Evolutionary conservation across 2,113 vertebrate species (phyloP).

Genomic region (Agelaius phoeniceus): DNA sequence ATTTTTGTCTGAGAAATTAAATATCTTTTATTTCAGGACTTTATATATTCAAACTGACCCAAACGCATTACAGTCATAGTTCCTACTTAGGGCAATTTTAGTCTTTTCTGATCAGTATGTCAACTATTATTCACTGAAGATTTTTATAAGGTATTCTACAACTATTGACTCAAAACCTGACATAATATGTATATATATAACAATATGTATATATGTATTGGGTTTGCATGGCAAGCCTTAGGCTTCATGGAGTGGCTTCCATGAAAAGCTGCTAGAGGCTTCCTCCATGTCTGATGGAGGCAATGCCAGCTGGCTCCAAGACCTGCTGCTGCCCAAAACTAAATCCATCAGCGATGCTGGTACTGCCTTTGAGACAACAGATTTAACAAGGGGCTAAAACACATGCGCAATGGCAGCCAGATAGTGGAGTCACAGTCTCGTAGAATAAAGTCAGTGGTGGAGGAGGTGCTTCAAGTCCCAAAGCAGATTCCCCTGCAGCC

Average conservation of each 20-base stretch:
- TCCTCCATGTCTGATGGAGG: fast-evolving
- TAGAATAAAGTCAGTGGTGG: background rate
- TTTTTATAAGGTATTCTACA: background rate
- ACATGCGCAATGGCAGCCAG: background rate
- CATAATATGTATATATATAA: background rate
- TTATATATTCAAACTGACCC: background rate
- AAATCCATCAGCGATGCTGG: fast-evolving
- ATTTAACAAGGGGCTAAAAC: background rate
- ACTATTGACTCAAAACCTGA: background rate
- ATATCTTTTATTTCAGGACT: background rate
- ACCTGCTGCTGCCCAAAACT: background rate
- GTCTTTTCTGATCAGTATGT: background rate
- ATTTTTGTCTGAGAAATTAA: background rate
- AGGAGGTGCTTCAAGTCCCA: background rate
- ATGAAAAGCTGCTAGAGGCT: background rate
- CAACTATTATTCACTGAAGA: background rate
- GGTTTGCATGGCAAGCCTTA: background rate
- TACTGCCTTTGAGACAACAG: background rate
- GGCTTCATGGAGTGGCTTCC: background rate
- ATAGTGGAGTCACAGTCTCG: background rate
- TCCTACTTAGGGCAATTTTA: background rate
- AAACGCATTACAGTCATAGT: background rate
- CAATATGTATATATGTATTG: too few relatives aligned
- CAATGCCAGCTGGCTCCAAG: fast-evolving
- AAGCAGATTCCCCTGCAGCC: background rate